Evolutionary conservation across 2,797 vertebrate species (phyloP), one percentile per base, ranked within the genome.

Genomic region (Megalops cyprinoides): DNA sequence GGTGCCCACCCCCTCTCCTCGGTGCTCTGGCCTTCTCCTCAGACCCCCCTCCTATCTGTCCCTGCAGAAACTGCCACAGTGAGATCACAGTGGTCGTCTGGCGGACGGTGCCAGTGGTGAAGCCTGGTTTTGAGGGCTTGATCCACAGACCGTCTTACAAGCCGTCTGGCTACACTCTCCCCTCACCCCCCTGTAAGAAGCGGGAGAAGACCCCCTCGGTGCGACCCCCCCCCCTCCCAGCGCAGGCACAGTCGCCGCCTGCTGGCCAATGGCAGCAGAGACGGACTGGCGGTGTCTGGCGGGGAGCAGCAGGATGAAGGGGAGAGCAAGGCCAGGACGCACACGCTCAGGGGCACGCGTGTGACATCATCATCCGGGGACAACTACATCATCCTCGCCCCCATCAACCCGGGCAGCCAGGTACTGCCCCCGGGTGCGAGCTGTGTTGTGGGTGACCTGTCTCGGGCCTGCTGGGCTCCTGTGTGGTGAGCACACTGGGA

Each of bases 341-440:
- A 92, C 39, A 92, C 93, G 0, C 87, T 94, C 0, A 92, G 91
- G 65, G 92, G 92, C 67, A 92, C 96, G 28, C 91, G 88, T 0
- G 91, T 94, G 82, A 93, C 95, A 23, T 94, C 97, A 37, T 87
- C 94, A 56, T 87, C 92, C 0, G 96, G 97, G 81, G 96, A 97
- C 90, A 97, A 98, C 91, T 97, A 98, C 89, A 97, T 98, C 89
- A 96, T 98, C 86, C 91, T 99, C 14, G 95, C 97, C 0, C 95
- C 96, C 0, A 83, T 98, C 81, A 93, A 92, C 65, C 93, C 95
- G 0, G 95, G 94, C 85, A 96, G 90, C 85, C 96, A 97, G 96
- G 97, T 97, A 93, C 74, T 89, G 48, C 28, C 79, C 67, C 48
- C n/a, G n/a, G n/a, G n/a, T n/a, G n/a, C n/a, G n/a, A n/a, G n/a